Percentiles rank a stretch among this genome's conserved stretches.
Evolutionary conservation across 1,140 invertebrate species (phyloP).

Genomic region (Caenorhabditis remanei): DNA sequence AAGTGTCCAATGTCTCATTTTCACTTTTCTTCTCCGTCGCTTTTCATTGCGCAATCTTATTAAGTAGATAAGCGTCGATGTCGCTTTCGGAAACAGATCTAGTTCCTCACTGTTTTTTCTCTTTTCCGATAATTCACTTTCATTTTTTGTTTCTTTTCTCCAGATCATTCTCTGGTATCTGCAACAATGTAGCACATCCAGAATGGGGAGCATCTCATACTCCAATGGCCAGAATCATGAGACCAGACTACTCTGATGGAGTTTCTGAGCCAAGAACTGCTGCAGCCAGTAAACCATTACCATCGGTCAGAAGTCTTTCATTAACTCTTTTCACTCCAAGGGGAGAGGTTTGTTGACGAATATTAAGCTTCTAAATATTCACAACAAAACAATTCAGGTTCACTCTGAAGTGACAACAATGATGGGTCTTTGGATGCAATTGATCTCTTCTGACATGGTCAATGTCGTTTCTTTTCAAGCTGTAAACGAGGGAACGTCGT

Average conservation of each 20-base stretch:
- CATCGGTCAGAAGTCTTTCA: conserved; percentile 61
- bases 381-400: background rate
- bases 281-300: conserved; percentile 59
- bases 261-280: conserved; percentile 59
- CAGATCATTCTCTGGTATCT: conserved; percentile 87
- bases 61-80: conserved; percentile 34
- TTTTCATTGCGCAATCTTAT: conserved; percentile 47
- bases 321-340: conserved; percentile 61
- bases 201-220: conserved; percentile 87
- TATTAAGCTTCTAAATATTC: background rate
- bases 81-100: conserved; percentile 42
- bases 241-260: conserved; percentile 86
- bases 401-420: conserved; percentile 65
- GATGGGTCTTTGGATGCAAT: conserved; percentile 68
- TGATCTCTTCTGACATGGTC: conserved; percentile 66
- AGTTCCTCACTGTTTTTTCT: background rate
- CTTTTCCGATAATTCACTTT: conserved; percentile 16
- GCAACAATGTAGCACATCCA: conserved; percentile 91
- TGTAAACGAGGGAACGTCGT: conserved; percentile 58
- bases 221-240: conserved; percentile 84
- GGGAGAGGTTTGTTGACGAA: background rate
- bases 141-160: conserved; percentile 75
- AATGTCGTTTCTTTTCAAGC: conserved; percentile 61
- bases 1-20: background rate
- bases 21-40: background rate